Conservation (phyloP, 2,888 invertebrate species). For the Agrotis ipsilon region DNA sequence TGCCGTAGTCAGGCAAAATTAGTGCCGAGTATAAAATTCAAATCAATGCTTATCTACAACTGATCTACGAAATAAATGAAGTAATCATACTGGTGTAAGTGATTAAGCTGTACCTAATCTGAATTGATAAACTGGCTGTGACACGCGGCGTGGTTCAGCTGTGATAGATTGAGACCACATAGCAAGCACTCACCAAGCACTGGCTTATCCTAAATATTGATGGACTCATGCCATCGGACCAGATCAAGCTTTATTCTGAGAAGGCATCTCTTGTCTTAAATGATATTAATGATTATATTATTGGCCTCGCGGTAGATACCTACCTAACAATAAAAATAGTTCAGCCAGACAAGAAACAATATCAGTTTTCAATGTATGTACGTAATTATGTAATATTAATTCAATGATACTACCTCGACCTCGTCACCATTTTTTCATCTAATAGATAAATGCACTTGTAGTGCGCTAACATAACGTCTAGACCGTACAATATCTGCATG, state of each 20-base stretch:
- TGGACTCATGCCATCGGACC: constrained; percentile 11
- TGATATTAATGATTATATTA: constrained; percentile 3
- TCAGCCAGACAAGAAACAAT: constrained; percentile 15
- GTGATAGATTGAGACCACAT: constrained; percentile 21
- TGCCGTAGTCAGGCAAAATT: constrained; percentile 26
- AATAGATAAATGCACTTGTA: constrained; percentile 52
- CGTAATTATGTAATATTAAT: constrained; percentile 33
- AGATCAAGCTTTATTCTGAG: constrained; percentile 8
- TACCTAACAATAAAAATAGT: constrained; percentile 15
- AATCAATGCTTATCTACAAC: constrained; percentile 53
- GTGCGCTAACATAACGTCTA: constrained; percentile 17
- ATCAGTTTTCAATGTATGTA: constrained; percentile 34
- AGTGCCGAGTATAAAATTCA: constrained; percentile 39
- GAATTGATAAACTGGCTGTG: constrained; percentile 43
- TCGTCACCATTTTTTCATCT: constrained; percentile 59
- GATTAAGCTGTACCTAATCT: constrained; percentile 58
- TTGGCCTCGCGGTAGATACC: background rate
- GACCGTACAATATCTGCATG: constrained; percentile 24
- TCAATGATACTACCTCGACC: constrained; percentile 57
- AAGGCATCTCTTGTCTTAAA: background rate
- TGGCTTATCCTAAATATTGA: constrained; percentile 44
- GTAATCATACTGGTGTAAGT: constrained; percentile 51
- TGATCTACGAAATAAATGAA: constrained; percentile 57
- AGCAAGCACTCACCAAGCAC: constrained; percentile 2
- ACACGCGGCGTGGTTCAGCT: constrained; percentile 18